These are phyloP conservation scores for Petrocephalus sullivani DNA, from an alignment of 2,797 vertebrate genomes.

Conservation along the genomic window DNA sequence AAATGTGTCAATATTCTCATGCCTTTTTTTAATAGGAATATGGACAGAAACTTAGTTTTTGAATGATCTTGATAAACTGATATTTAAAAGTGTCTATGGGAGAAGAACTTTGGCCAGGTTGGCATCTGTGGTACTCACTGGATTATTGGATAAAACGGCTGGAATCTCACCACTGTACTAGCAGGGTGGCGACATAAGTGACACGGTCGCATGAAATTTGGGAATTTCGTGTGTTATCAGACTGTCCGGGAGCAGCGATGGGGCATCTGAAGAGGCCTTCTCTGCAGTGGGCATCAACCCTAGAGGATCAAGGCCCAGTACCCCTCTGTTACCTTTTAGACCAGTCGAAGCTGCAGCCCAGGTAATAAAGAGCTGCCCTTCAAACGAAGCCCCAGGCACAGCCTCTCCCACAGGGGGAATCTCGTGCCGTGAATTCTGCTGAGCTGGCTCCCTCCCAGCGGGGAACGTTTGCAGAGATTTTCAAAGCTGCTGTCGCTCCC, in stretches of 20 bases:
- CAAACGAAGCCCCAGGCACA: neutral
- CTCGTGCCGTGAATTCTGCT: constrained; percentile 28
- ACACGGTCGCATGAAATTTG: constrained; percentile 46
- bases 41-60: neutral
- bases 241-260: constrained; percentile 21
- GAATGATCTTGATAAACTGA: neutral
- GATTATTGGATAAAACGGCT: neutral
- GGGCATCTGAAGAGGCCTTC: neutral
- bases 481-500: constrained; percentile 32
- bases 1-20: neutral
- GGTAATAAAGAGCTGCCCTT: neutral
- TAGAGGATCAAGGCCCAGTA: neutral
- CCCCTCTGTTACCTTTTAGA: neutral
- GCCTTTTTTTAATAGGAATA: neutral
- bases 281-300: neutral
- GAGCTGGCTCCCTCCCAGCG: constrained; percentile 44
- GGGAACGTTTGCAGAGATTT: constrained; percentile 47
- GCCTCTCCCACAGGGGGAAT: constrained; percentile 16
- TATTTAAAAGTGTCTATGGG: neutral
- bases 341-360: neutral
- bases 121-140: neutral
- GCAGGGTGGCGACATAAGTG: constrained; percentile 26
- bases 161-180: neutral
- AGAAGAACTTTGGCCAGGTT: neutral
- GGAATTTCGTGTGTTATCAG: constrained; percentile 29